Base-by-base conservation (phyloP, 2,797 vertebrate genomes). In the Halcyon badia region DNA sequence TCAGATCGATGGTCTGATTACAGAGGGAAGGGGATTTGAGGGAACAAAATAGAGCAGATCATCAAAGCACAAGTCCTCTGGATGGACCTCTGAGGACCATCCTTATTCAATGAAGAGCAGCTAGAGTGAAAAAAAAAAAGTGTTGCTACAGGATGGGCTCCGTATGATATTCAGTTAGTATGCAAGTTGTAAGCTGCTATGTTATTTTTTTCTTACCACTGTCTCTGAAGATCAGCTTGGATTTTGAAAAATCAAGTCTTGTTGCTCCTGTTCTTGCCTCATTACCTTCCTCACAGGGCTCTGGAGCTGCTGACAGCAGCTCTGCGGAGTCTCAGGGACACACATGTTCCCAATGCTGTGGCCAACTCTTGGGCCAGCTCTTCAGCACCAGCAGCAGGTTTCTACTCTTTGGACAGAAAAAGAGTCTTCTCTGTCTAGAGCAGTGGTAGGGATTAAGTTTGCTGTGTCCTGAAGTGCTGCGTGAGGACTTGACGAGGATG, bases 1-100 rank as follows among this genome's bases (percentile, higher is more conserved):
- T 91, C 83, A 77, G 46, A 87, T 65, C 7, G 9, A 69, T 44
- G 56, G 39, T 33, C 64, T 77, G 66, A 84, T 81, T 93, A 70
- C n/a, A 76, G 60, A 91, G 24, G 60, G 28, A 91, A 79, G 13
- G 28, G 15, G 25, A 41, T 86, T 52, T 79, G 46, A 39, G 46
- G 39, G n/a, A 95, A 94, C 42, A 87, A 13, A 79, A 14, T 2
- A 37, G 14, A 83, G 70, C 5, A 77, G 21, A 88, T 81, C 61
- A 89, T 83, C 81, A 87, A 90, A 95, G 68, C 37, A 84, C 37
- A 77, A 35, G 20, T 58, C 61, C n/a, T 87, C 30, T 87, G 78
- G 46, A 75, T 42, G 57, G 41, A 94, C 65, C n/a, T 56, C 48
- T 56, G 48, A 85, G 39, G 41, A 71, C 24, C 6, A 64, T 70